Conservation (phyloP, 2,888 invertebrate genomes). For the Hemaris fuciformis region DNA sequence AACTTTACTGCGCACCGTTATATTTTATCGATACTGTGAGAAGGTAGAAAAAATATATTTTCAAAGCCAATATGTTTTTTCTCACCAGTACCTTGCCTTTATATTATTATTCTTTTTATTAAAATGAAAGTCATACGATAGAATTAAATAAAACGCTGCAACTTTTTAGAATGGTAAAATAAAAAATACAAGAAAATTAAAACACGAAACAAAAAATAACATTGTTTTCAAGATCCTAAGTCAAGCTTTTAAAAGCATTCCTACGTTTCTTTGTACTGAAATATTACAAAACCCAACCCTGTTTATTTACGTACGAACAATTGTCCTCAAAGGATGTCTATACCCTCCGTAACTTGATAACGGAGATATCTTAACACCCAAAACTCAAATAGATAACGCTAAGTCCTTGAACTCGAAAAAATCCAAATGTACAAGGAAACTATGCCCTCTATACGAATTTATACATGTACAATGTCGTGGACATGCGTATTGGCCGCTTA, state of each 20-base stretch:
- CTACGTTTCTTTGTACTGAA: not conserved
- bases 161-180: not conserved
- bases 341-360: constrained; percentile 40
- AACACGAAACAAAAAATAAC: not conserved
- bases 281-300: not conserved
- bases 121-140: not conserved
- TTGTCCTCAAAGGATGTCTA: not conserved
- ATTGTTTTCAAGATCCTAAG: not conserved
- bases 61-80: not conserved
- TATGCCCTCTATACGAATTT: constrained; percentile 71
- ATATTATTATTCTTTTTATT: no score
- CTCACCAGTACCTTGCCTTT: no score
- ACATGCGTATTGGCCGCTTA: constrained; percentile 80
- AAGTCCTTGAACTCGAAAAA: constrained; percentile 79
- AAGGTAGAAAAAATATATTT: constrained; percentile 1
- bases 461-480: constrained; percentile 68
- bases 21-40: not conserved
- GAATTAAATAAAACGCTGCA: not conserved
- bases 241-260: not conserved
- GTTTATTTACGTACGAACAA: constrained; percentile 8
- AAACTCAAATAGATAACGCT: constrained; percentile 68
- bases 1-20: constrained; percentile 2
- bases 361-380: constrained; percentile 45
- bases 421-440: constrained; percentile 77
- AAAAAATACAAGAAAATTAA: not conserved